These are phyloP conservation scores for Heliornis fulica DNA, from an alignment of 2,113 vertebrate genomes.

Conservation along the genomic window DNA sequence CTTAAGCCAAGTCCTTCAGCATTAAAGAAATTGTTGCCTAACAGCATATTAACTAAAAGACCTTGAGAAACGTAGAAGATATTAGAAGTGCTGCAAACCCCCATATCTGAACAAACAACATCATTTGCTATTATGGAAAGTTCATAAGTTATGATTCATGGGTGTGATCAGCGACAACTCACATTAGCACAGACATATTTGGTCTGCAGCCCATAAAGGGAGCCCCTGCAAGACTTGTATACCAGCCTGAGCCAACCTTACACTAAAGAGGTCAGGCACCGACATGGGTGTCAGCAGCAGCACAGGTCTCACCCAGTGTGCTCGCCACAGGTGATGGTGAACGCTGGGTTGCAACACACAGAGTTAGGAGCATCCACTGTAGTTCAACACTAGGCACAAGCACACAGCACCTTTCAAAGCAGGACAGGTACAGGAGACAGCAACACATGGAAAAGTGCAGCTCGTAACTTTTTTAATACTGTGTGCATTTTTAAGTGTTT, in stretches of 20 bases:
- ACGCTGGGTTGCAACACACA: rapidly evolving
- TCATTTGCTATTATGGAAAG: not conserved
- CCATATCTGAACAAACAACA: not conserved
- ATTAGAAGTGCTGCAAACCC: not conserved
- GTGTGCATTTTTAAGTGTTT: not conserved
- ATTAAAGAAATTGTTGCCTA: not conserved
- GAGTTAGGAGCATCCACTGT: not conserved
- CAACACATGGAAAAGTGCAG: not conserved
- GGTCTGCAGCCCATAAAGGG: not conserved
- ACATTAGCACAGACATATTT: not conserved
- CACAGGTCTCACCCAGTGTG: not conserved
- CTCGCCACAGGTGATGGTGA: not conserved
- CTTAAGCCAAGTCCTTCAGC: not conserved
- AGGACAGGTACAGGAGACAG: not conserved
- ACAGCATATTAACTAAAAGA: not conserved
- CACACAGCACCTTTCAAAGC: not conserved
- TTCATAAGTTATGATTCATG: not conserved
- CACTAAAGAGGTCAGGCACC: not conserved
- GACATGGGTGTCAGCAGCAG: rapidly evolving
- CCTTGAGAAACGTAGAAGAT: not conserved
- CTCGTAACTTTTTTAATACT: not conserved
- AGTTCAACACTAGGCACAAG: not conserved
- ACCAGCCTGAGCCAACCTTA: not conserved
- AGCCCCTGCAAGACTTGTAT: not conserved
- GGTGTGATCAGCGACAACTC: not conserved